Evolutionary conservation across 2,797 vertebrate species (phyloP).

Genomic region (Cynodonichthys magdalenae): DNA sequence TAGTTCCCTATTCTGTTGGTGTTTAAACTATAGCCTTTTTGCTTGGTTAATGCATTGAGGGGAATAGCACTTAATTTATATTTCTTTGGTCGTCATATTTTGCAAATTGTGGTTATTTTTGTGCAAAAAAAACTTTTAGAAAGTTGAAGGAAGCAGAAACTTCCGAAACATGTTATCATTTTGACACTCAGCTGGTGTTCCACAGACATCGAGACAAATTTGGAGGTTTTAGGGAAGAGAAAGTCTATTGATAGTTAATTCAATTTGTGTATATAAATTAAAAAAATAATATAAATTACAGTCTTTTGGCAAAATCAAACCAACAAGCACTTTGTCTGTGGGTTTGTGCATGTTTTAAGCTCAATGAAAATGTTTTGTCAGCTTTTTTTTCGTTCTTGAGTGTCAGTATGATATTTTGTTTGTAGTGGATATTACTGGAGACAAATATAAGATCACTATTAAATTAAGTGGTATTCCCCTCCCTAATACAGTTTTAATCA

Average conservation of each 20-base stretch:
- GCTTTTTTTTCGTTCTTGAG: slow-evolving; percentile 10
- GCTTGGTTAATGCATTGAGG: slow-evolving; percentile 43
- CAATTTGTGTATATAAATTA: too few species aligned
- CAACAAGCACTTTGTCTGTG: slow-evolving; percentile 16
- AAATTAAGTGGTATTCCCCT: slow-evolving; percentile 70
- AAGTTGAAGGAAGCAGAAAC: slow-evolving; percentile 8
- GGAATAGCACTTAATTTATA: slow-evolving; percentile 67
- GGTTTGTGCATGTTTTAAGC: slow-evolving; percentile 18
- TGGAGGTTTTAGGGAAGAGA: background rate
- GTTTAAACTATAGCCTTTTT: slow-evolving; percentile 40
- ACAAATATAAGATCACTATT: slow-evolving; percentile 5
- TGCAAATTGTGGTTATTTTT: slow-evolving; percentile 6
- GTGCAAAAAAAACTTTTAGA: slow-evolving; percentile 2
- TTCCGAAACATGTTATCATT: slow-evolving; percentile 29
- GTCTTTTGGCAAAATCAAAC: slow-evolving; percentile 1
- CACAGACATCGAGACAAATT: background rate
- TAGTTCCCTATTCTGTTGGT: slow-evolving; percentile 44
- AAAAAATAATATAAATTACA: background rate
- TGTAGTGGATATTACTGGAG: slow-evolving; percentile 1
- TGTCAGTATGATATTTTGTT: slow-evolving; percentile 33
- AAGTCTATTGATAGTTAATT: background rate
- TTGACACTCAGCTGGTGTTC: slow-evolving; percentile 19
- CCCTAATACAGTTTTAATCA: slow-evolving; percentile 39
- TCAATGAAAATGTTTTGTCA: slow-evolving; percentile 18
- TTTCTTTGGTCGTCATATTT: slow-evolving; percentile 24